Evolutionary conservation across 2,888 invertebrate species (phyloP).

Genomic region (Frankliniella fusca): DNA sequence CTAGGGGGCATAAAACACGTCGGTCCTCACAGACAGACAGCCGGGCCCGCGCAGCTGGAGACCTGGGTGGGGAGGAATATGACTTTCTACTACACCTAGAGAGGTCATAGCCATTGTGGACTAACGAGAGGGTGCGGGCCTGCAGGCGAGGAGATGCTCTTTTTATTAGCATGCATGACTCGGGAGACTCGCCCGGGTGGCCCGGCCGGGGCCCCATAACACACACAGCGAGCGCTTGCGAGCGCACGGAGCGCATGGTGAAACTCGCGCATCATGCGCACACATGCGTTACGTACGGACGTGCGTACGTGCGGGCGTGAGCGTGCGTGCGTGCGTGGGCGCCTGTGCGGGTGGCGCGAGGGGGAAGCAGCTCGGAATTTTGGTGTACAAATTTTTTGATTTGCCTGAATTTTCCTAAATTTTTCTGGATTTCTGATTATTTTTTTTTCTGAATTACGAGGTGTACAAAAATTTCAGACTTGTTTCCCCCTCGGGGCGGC

Average conservation of each 20-base stretch:
- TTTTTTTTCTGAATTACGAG: no score
- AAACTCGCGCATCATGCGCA: background rate
- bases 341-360: no score
- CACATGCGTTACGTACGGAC: background rate
- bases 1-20: background rate
- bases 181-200: background rate
- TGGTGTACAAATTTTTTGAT: no score
- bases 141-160: background rate
- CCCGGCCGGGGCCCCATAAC: background rate
- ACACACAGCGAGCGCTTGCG: background rate
- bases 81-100: background rate
- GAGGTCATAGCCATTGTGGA: background rate
- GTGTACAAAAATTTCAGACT: no score
- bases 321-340: no score
- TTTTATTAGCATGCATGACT: constrained; percentile 7
- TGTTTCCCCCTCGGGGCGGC: no score
- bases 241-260: background rate
- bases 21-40: background rate
- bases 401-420: no score
- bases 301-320: no score
- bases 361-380: no score
- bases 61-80: background rate
- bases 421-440: no score
- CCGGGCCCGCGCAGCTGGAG: background rate
- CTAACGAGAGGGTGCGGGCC: background rate